Evolutionary conservation across 2,113 vertebrate genomes (phyloP), one percentile per base, ranked within the genome.

Genomic region (Plecotus auritus): DNA sequence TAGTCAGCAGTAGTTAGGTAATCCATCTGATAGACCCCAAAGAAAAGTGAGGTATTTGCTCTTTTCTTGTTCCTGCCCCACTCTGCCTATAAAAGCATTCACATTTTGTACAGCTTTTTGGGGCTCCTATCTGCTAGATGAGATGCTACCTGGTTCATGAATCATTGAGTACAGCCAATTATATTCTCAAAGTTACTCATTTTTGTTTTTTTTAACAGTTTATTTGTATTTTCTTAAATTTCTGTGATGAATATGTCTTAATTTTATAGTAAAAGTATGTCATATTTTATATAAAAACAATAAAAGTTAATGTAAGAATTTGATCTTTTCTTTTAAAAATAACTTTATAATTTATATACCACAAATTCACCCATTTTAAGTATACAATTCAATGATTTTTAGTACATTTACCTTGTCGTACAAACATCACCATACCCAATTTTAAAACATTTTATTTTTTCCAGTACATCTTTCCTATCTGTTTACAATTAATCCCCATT

Each of bases 311-410:
- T 51, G 66, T 47, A 76, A 67, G 82, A 76, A 94, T 30, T 45
- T 54, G 59, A 37, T 76, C 4, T 35, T 61, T 30, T 40, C 12
- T 84, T 77, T 10, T 40, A 20, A 91, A 78, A 84, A 56, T n/a
- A 70, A 51, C n/a, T 42, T 90, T 85, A 78, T 85, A 94, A 61
- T 85, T 90, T 90, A 59, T 7, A 94, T 94, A 42, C 8, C n/a
- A 61, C 16, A 85, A 67, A 67, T 67, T 59, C 51, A 72, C 8
- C 42, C 32, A 64, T 56, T 85, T 85, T 42, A 51, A 66, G 30
- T 42, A 56, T 66, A 35, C 30, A 42, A 54, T 88, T 80, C 45
- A 61, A 61, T 61, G 26, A 12, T 61, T 61, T 28, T 61, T n/a
- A 77, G 47, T 67, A 70, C 84, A 78, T 85, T 78, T 78, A 40